Conservation (phyloP, 2,888 invertebrate genomes). For the Eupithecia tripunctaria region DNA sequence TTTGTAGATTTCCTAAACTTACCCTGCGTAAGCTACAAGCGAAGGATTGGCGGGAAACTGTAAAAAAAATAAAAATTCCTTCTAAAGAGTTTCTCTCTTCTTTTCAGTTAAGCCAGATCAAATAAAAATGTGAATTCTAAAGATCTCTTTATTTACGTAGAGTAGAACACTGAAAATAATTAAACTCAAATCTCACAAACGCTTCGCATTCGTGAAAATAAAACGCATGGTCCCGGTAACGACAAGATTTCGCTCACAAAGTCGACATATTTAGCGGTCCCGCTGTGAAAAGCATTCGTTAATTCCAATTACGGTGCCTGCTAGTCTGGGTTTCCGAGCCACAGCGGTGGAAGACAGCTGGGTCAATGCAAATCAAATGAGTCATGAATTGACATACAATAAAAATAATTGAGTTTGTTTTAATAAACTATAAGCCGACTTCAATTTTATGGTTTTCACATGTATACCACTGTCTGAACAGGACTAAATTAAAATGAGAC, state of each 20-base stretch:
- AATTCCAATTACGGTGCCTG: conserved; percentile 47
- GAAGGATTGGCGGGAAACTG: too few relatives aligned
- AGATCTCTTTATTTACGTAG: not conserved
- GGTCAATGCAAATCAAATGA: not conserved
- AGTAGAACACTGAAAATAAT: not conserved
- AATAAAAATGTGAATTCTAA: not conserved
- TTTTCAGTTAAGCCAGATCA: not conserved
- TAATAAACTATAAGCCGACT: too few relatives aligned
- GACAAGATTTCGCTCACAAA: conserved; percentile 14
- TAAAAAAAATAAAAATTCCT: not conserved
- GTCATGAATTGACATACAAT: too few relatives aligned
- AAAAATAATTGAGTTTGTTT: too few relatives aligned
- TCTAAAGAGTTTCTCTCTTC: not conserved
- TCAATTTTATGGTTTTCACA: too few relatives aligned
- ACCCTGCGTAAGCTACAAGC: too few relatives aligned
- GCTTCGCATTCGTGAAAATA: not conserved
- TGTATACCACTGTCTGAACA: too few relatives aligned
- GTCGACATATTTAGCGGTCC: conserved; percentile 14
- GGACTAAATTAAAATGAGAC: too few relatives aligned
- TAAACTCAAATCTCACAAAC: not conserved
- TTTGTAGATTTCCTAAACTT: not conserved
- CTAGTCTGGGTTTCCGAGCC: conserved; percentile 29
- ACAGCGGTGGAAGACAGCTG: conserved; percentile 13
- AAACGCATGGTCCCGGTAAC: conserved; percentile 5
- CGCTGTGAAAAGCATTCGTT: conserved; percentile 52